Base-by-base conservation (phyloP, 1,140 invertebrate species). In the Cydia strobilella region DNA sequence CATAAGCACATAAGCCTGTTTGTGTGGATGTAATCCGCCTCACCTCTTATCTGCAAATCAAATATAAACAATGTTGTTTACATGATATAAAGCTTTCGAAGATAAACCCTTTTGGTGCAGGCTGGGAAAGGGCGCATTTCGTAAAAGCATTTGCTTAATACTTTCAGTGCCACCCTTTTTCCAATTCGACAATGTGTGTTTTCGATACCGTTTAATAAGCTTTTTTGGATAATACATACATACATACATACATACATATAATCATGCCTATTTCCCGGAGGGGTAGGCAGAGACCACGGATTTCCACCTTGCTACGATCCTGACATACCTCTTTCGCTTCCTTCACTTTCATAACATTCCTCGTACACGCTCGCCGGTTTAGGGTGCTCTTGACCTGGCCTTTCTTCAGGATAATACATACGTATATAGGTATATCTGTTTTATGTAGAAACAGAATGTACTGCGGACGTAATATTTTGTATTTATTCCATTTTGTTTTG, bases 1-100 rank as follows among this genome's bases (percentile, higher is more conserved):
- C 80, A 78, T 77, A 79, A 76, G 80, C 79, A 77, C 79, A 79
- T 86, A 89, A 89, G 83, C 85, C 73, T 86, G 85, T 86, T 89
- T 89, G 77, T 75, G 23, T 45, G 65, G 15, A n/a, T 27, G 48
- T 25, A 74, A 54, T 48, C 66, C 63, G 31, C 31, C 62, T 23
- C 75, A 79, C 76, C 79, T 75, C 78, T 84, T 78, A 86, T 84
- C 78, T 80, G 73, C 74, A 80, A 84, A 86, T 86, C 83, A 82
- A 84, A 84, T 80, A 83, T 79, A 83, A 84, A 84, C 84, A 86
- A 42, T 39, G 27, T 69, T 69, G 65, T 69, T 69, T 69, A 39
- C 31, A 69, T 69, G 65, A 39, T 69, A 69, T 69, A 69, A 69
- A 69, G 65, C 65, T 35, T 35, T 18, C 65, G 65, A 18, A 69